Evolutionary conservation across 2,113 vertebrate genomes (phyloP).

Genomic region (Apus apus): DNA sequence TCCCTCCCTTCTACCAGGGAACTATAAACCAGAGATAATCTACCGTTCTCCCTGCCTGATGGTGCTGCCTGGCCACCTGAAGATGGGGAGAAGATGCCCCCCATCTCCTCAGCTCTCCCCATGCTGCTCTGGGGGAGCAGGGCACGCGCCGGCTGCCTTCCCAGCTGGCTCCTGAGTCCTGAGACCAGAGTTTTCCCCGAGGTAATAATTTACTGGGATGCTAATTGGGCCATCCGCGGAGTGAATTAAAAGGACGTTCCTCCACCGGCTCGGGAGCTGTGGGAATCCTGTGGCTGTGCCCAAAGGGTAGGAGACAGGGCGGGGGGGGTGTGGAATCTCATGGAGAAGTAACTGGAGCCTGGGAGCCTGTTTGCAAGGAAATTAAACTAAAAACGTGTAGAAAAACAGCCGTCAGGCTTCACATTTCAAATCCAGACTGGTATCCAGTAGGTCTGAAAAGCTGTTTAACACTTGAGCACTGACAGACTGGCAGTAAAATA

Average conservation of each 20-base stretch:
- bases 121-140: not conserved
- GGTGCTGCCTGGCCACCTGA: not conserved
- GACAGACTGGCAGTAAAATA: not conserved
- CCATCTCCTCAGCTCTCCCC: not conserved
- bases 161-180: not conserved
- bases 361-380: not conserved
- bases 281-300: constrained; percentile 20
- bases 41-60: not conserved
- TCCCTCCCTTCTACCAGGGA: not conserved
- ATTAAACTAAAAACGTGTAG: constrained; percentile 16
- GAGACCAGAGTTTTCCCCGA: not conserved
- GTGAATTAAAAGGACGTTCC: constrained; percentile 29
- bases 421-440: constrained; percentile 21
- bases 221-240: constrained; percentile 17
- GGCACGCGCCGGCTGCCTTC: not conserved
- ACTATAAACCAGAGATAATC: constrained; percentile 9
- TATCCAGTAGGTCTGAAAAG: constrained; percentile 30
- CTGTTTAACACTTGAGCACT: not conserved
- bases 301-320: not conserved
- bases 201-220: constrained; percentile 32
- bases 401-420: constrained; percentile 35
- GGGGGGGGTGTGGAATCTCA: not conserved
- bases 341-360: not conserved
- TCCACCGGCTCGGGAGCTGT: not conserved
- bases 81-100: not conserved